Percentiles rank a stretch among this genome's conserved stretches.
Evolutionary conservation across 2,113 vertebrate species (phyloP).

Genomic region (Phycodurus eques): DNA sequence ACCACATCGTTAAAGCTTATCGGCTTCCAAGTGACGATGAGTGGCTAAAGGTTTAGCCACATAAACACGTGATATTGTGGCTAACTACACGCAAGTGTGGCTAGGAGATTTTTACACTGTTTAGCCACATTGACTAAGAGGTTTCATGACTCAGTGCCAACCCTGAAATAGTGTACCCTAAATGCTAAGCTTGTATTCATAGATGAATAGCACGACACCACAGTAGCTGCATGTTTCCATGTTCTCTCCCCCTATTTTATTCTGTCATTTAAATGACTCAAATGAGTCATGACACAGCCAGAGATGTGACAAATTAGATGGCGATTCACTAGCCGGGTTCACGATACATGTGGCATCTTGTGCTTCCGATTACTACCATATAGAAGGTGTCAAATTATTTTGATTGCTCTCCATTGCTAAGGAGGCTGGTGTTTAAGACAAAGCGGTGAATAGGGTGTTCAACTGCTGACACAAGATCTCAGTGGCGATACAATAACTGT

Average conservation of each 20-base stretch:
- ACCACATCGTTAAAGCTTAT: not conserved
- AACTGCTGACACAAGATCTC: slow-evolving; percentile 24
- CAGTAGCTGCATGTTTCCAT: not conserved
- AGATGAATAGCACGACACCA: not conserved
- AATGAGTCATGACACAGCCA: not conserved
- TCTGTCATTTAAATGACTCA: not conserved
- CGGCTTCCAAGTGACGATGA: too few relatives aligned
- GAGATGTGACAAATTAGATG: not conserved
- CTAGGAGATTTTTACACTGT: too few relatives aligned
- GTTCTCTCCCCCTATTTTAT: not conserved
- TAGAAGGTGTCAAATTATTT: slow-evolving; percentile 21
- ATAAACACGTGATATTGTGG: too few relatives aligned
- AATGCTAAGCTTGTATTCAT: not conserved
- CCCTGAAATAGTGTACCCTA: not conserved
- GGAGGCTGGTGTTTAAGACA: slow-evolving; percentile 38
- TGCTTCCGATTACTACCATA: not conserved
- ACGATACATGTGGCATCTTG: not conserved
- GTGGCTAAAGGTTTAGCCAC: too few relatives aligned
- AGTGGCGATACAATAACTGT: slow-evolving; percentile 35
- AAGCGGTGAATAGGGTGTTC: slow-evolving; percentile 15
- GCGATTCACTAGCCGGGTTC: not conserved
- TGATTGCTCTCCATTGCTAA: slow-evolving; percentile 35
- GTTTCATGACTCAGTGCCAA: too few relatives aligned
- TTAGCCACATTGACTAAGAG: too few relatives aligned
- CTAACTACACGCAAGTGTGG: too few relatives aligned